These are phyloP conservation scores for Ranitomeya variabilis DNA, from an alignment of 2,113 vertebrate genomes.

Conservation along the genomic window DNA sequence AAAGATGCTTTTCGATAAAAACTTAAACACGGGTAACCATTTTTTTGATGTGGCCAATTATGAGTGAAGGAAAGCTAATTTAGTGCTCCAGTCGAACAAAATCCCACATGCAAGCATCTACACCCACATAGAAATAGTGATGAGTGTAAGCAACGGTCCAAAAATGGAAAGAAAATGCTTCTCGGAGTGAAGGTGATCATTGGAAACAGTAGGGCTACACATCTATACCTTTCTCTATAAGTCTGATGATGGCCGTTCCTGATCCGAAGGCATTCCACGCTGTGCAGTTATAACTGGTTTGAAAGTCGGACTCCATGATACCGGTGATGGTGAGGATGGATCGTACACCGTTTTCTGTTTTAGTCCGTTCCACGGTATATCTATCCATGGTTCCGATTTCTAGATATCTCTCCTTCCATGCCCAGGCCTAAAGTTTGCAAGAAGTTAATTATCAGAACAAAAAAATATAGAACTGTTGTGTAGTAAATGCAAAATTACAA, in stretches of 20 bases:
- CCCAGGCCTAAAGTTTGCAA: conserved; percentile 81
- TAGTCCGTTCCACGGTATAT: conserved; percentile 91
- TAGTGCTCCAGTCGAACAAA: too few relatives aligned
- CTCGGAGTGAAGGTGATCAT: too few relatives aligned
- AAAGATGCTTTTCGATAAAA: too few relatives aligned
- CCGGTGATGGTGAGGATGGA: conserved; percentile 96
- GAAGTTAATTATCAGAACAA: not conserved
- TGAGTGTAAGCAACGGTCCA: not conserved
- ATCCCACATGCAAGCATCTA: too few relatives aligned
- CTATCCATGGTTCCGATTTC: conserved; percentile 90
- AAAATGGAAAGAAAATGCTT: not conserved
- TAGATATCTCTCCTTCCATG: conserved; percentile 93
- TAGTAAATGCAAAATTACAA: not conserved
- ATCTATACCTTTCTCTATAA: conserved; percentile 82
- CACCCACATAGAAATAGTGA: too few relatives aligned
- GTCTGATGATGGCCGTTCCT: conserved; percentile 89
- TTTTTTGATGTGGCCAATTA: too few relatives aligned
- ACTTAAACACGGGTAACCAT: too few relatives aligned
- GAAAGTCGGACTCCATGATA: conserved; percentile 90
- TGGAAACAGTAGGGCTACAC: not conserved
- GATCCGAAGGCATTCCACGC: conserved; percentile 94
- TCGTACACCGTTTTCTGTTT: conserved; percentile 81
- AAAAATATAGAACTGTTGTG: not conserved
- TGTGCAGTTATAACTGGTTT: conserved; percentile 95
- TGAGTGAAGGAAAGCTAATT: too few relatives aligned